phyloP scores from a whole-genome alignment of 2,113 vertebrate species.

The Balaenoptera acutorostrata region DNA sequence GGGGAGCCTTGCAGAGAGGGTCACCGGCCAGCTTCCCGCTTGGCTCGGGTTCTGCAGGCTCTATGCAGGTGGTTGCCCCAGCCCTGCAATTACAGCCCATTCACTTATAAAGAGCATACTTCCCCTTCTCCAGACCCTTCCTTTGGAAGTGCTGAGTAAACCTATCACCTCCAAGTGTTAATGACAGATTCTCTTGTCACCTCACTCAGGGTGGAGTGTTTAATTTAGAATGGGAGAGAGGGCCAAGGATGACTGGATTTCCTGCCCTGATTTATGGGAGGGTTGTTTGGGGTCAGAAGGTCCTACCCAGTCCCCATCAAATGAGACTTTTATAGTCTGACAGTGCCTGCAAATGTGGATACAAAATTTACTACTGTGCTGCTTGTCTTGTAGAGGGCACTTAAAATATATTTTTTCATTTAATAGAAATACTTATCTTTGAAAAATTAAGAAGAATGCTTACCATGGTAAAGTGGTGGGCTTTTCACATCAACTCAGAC shows the following conservation, averaged over 20 bases:
- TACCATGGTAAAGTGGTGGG: background rate
- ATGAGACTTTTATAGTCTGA: slow-evolving; percentile 1
- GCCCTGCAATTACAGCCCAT: accelerated
- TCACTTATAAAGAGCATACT: background rate
- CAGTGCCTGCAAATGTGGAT: background rate
- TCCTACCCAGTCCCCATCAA: background rate
- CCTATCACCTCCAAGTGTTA: slow-evolving; percentile 13
- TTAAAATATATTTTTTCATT: background rate
- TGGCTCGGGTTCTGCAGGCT: accelerated
- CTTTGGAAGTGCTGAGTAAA: slow-evolving; percentile 4
- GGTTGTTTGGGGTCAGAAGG: background rate
- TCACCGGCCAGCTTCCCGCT: background rate
- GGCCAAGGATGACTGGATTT: background rate
- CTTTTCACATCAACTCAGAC: background rate
- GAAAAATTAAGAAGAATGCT: background rate
- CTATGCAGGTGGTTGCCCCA: accelerated
- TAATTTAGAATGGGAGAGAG: slow-evolving; percentile 33
- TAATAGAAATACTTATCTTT: background rate
- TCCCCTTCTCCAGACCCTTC: background rate
- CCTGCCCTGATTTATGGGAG: background rate
- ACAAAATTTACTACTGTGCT: background rate
- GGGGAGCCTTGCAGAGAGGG: background rate
- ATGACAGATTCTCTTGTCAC: background rate
- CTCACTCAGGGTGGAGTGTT: background rate
- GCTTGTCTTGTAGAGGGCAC: background rate